Conservation (phyloP, 2,888 invertebrate genomes). For the Plebejus argus region DNA sequence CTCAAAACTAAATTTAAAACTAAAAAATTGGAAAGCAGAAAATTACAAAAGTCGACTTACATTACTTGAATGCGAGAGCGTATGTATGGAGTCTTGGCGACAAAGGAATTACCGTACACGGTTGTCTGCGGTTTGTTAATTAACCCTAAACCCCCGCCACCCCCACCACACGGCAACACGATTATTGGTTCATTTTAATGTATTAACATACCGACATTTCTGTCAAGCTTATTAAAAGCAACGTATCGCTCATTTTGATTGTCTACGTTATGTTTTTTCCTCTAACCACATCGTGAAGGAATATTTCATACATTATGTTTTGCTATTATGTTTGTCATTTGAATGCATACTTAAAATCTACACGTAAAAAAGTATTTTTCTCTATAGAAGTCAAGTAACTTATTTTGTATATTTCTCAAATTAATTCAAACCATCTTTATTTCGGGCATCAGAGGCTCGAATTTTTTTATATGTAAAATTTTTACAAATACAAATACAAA, state of each 20-base stretch:
- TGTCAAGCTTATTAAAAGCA: conserved; percentile 53
- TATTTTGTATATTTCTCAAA: too few relatives aligned
- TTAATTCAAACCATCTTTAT: too few relatives aligned
- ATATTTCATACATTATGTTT: neutral
- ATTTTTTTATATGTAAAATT: too few relatives aligned
- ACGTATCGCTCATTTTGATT: conserved; percentile 16
- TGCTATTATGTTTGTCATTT: neutral
- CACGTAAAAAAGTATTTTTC: too few relatives aligned
- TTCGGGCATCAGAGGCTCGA: too few relatives aligned
- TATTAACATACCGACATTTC: conserved; percentile 65
- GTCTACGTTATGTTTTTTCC: conserved; percentile 36
- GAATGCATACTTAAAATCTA: too few relatives aligned
- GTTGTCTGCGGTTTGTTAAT: conserved; percentile 77
- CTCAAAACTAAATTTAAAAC: neutral
- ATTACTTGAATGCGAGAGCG: conserved; percentile 46
- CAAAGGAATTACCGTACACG: conserved; percentile 70
- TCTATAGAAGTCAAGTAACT: too few relatives aligned
- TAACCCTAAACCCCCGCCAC: conserved; percentile 75
- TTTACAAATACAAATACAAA: too few relatives aligned
- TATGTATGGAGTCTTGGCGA: conserved; percentile 51
- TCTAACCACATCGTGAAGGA: neutral
- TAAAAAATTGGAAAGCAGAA: conserved; percentile 40
- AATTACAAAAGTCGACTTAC: neutral
- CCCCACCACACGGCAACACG: conserved; percentile 62
- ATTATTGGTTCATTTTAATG: conserved; percentile 77